phyloP scores from a whole-genome alignment of 1,140 invertebrate genomes.

The Camponotus vicinus region DNA sequence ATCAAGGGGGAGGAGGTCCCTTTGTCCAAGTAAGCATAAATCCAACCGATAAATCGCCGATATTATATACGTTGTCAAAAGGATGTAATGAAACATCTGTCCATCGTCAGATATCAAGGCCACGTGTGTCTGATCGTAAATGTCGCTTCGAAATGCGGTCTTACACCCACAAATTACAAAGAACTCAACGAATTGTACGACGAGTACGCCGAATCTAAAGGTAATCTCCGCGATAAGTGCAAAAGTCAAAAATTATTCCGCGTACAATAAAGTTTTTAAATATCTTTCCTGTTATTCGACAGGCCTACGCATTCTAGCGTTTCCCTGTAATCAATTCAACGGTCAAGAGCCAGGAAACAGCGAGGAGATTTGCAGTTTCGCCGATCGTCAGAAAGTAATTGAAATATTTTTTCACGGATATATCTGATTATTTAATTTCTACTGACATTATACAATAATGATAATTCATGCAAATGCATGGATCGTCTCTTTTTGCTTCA shows the following conservation, averaged over 20 bases:
- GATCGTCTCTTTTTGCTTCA: neutral
- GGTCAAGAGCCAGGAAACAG: slow-evolving; percentile 92
- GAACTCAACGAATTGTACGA: slow-evolving; percentile 92
- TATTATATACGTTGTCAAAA: neutral
- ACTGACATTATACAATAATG: no score
- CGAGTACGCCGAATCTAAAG: slow-evolving; percentile 89
- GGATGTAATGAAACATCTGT: slow-evolving; percentile 41
- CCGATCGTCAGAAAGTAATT: slow-evolving; percentile 89
- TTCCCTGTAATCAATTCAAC: slow-evolving; percentile 98
- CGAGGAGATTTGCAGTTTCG: slow-evolving; percentile 92
- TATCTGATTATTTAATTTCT: no score
- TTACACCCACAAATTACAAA: slow-evolving; percentile 93
- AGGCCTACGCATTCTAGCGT: slow-evolving; percentile 94
- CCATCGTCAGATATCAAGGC: slow-evolving; percentile 88
- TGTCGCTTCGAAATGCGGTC: slow-evolving; percentile 95
- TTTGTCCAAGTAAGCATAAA: slow-evolving; percentile 87
- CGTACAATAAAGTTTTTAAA: neutral
- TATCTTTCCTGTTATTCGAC: slow-evolving; percentile 6
- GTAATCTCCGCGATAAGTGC: slow-evolving; percentile 59
- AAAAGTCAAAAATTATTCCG: neutral
- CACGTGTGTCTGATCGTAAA: slow-evolving; percentile 94
- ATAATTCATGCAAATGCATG: no score
- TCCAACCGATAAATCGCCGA: no score
- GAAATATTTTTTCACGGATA: no score
- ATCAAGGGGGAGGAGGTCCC: slow-evolving; percentile 92